Conservation (phyloP, 2,797 vertebrate genomes). For the Ceryle rudis region DNA sequence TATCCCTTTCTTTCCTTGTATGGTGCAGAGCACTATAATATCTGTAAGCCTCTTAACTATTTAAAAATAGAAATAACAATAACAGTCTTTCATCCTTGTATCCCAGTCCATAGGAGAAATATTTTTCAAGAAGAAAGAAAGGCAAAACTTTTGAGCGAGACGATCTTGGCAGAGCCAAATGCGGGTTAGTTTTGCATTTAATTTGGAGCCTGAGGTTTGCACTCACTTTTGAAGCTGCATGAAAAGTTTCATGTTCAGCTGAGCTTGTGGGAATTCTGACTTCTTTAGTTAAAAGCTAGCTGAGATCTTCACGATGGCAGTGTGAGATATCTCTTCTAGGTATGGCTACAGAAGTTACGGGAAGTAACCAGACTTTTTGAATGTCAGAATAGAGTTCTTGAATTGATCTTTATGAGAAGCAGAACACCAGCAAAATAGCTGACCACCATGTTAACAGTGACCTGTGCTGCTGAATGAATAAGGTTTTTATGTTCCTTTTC, state of each 20-base stretch:
- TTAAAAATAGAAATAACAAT: conserved; percentile 66
- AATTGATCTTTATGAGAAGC: not conserved
- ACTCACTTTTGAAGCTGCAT: not conserved
- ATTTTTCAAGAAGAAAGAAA: not conserved
- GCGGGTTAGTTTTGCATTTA: not conserved
- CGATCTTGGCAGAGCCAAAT: not conserved
- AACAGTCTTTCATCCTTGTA: conserved; percentile 13
- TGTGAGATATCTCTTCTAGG: not conserved
- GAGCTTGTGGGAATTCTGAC: not conserved
- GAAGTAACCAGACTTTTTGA: not conserved
- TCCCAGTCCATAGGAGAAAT: not conserved
- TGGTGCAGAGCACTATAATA: conserved; percentile 41
- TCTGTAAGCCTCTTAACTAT: conserved; percentile 37
- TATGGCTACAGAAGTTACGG: not conserved
- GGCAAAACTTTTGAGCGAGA: not conserved
- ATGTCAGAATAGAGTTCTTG: not conserved
- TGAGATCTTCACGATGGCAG: not conserved
- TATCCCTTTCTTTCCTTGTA: conserved; percentile 42
- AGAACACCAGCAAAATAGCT: not conserved
- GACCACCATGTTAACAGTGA: not conserved
- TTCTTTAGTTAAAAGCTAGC: not conserved
- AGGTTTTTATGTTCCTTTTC: not conserved
- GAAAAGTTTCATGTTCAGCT: not conserved
- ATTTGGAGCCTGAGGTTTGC: not conserved
- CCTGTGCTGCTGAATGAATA: not conserved